phyloP scores from a whole-genome alignment of 2,797 vertebrate genomes.

The Microhierax caerulescens region DNA sequence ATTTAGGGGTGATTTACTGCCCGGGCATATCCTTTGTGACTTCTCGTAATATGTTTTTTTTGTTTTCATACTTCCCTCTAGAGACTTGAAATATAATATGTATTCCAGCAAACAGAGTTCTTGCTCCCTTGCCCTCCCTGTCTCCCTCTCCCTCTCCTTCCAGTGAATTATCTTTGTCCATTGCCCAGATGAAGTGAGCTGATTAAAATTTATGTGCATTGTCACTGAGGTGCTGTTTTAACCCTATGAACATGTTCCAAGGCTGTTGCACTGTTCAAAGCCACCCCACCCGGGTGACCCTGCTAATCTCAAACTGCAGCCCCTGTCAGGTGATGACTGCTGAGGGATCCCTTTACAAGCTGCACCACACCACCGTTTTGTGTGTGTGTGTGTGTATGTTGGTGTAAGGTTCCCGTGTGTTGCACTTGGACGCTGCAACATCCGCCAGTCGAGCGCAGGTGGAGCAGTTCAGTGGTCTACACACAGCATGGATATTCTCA shows the following conservation, averaged over 20 bases:
- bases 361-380: background rate
- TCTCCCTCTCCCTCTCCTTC: background rate
- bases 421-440: background rate
- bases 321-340: conserved; percentile 56
- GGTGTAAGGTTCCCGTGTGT: background rate
- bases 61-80: conserved; percentile 55
- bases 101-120: conserved; percentile 58
- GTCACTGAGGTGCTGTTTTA: conserved; percentile 45
- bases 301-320: conserved; percentile 59
- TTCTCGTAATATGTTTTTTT: conserved; percentile 22
- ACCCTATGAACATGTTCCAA: background rate
- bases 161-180: background rate
- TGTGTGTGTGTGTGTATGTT: background rate
- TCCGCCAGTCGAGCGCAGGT: background rate
- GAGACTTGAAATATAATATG: conserved; percentile 68
- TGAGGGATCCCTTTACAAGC: conserved; percentile 37
- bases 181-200: conserved; percentile 16
- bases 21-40: background rate
- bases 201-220: conserved; percentile 32
- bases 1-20: background rate
- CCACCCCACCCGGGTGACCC: background rate
- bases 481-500: background rate
- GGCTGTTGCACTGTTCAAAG: background rate
- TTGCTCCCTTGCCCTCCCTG: background rate
- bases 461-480: background rate